Percentiles rank a stretch among this genome's conserved stretches.
Conservation (phyloP, 2,888 invertebrate species). For the Cerastoderma edule region DNA sequence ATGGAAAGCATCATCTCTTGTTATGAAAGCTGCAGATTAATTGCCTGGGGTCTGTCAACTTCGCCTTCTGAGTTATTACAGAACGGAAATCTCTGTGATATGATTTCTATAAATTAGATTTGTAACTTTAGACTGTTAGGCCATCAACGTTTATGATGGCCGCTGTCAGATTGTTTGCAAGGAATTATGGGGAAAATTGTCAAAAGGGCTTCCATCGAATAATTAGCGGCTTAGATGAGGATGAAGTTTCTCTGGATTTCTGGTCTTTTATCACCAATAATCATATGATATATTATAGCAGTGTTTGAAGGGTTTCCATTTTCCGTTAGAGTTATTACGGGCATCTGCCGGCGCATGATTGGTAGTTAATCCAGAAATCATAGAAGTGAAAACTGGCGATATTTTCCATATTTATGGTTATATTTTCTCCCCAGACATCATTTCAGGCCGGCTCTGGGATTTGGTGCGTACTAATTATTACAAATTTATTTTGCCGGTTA, state of each 20-base stretch:
- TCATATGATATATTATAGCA: slow-evolving; percentile 61
- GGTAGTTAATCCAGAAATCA: slow-evolving; percentile 50
- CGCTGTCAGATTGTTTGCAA: slow-evolving; percentile 38
- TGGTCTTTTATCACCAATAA: slow-evolving; percentile 55
- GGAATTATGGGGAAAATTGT: slow-evolving; percentile 51
- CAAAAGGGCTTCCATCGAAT: slow-evolving; percentile 46
- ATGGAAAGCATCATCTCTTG: too few species aligned
- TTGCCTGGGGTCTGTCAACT: too few species aligned
- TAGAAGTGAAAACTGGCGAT: slow-evolving; percentile 42
- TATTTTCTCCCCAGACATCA: slow-evolving; percentile 25
- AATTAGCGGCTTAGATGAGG: slow-evolving; percentile 58
- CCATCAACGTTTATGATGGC: slow-evolving; percentile 32
- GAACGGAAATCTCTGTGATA: too few species aligned
- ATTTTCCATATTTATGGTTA: slow-evolving; percentile 21
- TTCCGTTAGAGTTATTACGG: slow-evolving; percentile 43
- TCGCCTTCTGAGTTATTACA: too few species aligned
- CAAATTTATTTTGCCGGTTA: slow-evolving; percentile 26
- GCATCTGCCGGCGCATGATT: slow-evolving; percentile 49
- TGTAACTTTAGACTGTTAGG: slow-evolving; percentile 32
- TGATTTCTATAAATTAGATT: slow-evolving; percentile 33
- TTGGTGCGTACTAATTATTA: slow-evolving; percentile 17
- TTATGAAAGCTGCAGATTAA: too few species aligned
- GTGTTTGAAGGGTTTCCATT: slow-evolving; percentile 51
- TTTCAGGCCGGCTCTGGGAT: neutral
- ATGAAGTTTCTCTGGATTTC: slow-evolving; percentile 55